Conservation (phyloP, 2,797 vertebrate genomes). For the Bufotes viridis region DNA sequence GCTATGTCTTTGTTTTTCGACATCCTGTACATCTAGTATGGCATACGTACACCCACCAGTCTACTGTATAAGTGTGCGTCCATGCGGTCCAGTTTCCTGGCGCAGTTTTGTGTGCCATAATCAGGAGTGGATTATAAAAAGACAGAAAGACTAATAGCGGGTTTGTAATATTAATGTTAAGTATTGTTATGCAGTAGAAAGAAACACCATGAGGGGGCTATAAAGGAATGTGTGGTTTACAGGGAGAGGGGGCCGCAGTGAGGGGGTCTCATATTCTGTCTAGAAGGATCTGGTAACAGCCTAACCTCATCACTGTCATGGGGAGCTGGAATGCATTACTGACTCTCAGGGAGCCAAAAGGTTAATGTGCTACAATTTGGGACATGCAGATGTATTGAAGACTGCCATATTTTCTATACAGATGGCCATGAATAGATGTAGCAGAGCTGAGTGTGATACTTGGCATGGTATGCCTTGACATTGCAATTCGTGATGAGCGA, state of each 20-base stretch:
- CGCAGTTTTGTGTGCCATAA: too few species aligned
- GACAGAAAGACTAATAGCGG: background rate
- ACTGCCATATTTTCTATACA: background rate
- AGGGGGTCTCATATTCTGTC: conserved; percentile 5
- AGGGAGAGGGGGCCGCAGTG: background rate
- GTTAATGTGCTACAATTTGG: conserved; percentile 21
- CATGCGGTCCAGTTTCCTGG: too few species aligned
- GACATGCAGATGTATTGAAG: background rate
- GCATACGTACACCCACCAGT: too few species aligned
- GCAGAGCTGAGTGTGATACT: background rate
- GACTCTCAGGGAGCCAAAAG: conserved; percentile 7
- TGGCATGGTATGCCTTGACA: background rate
- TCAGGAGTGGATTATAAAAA: too few species aligned
- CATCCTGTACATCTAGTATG: too few species aligned
- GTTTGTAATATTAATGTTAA: background rate
- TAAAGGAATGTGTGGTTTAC: conserved; percentile 36
- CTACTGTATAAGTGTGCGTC: too few species aligned
- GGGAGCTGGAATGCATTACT: conserved; percentile 19
- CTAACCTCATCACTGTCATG: conserved; percentile 19
- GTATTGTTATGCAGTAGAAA: background rate
- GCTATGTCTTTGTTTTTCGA: too few species aligned
- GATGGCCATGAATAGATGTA: background rate
- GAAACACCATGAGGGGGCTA: background rate
- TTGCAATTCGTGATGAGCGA: too few species aligned
- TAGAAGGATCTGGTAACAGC: conserved; percentile 26